Percentiles rank a stretch among this genome's conserved stretches.
phyloP scores from a whole-genome alignment of 2,113 vertebrate genomes.

The Ctenodactylus gundi region DNA sequence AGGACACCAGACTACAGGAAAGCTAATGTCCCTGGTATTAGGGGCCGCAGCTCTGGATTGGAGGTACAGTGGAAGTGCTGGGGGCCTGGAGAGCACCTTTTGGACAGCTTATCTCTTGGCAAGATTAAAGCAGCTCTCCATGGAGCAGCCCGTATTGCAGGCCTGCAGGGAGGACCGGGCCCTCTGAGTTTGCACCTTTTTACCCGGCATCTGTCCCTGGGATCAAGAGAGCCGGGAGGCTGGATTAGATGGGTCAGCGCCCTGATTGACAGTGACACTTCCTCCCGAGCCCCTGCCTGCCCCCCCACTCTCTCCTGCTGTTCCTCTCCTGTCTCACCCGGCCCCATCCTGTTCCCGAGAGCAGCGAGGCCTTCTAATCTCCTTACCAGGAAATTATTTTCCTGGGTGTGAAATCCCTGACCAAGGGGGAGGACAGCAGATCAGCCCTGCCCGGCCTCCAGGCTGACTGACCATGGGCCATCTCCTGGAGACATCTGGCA shows the following conservation, averaged over 20 bases:
- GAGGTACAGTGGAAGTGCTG: background rate
- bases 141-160: conserved; percentile 66
- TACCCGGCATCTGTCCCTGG: conserved; percentile 78
- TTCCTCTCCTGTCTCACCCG: conserved; percentile 67
- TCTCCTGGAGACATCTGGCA: conserved; percentile 72
- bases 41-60: background rate
- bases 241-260: conserved; percentile 81
- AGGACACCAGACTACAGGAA: background rate
- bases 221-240: conserved; percentile 77
- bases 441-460: conserved; percentile 48
- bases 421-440: conserved; percentile 56
- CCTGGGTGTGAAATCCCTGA: conserved; percentile 79
- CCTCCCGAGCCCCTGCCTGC: conserved; percentile 68
- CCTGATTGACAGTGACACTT: conserved; percentile 81
- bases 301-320: conserved; percentile 71
- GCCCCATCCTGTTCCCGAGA: conserved; percentile 77
- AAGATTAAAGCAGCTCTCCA: conserved; percentile 67
- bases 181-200: conserved; percentile 77
- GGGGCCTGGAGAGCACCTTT: conserved; percentile 48
- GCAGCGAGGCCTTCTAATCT: conserved; percentile 74
- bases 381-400: conserved; percentile 82
- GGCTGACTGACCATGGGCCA: conserved; percentile 47
- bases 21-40: background rate
- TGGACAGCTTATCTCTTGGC: conserved; percentile 78
- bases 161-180: conserved; percentile 64